A percentile compares a stretch with the other conserved stretches of the same genome.
Evolutionary conservation across 2,113 vertebrate genomes (phyloP).

Genomic region (Labeo catla): DNA sequence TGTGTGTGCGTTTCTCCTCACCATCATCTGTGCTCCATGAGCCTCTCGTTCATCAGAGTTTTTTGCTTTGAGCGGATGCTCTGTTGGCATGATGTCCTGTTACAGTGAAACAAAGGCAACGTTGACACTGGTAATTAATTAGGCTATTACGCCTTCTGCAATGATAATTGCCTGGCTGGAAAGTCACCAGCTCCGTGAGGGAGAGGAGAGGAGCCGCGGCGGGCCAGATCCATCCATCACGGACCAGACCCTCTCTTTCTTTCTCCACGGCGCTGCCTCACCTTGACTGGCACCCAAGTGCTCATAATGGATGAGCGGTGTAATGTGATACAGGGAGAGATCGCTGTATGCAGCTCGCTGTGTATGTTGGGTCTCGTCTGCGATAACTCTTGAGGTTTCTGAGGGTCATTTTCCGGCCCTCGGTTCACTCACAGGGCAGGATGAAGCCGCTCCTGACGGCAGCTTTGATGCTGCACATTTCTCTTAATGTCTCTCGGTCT

Average conservation of each 20-base stretch:
- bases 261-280: constrained; percentile 69
- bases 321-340: constrained; percentile 70
- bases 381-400: neutral
- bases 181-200: constrained; percentile 93
- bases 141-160: constrained; percentile 98
- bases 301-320: constrained; percentile 72
- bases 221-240: constrained; percentile 90
- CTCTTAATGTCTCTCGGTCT: neutral
- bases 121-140: constrained; percentile 99
- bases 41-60: constrained; percentile 70
- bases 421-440: constrained; percentile 18
- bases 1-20: neutral
- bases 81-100: constrained; percentile 88
- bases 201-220: constrained; percentile 81
- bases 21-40: constrained; percentile 45
- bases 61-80: constrained; percentile 77
- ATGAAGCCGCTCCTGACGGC: neutral
- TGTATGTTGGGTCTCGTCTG: constrained; percentile 1
- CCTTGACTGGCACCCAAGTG: constrained; percentile 81
- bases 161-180: constrained; percentile 99
- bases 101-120: constrained; percentile 91
- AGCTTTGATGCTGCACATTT: neutral
- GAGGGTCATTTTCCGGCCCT: neutral
- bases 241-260: constrained; percentile 66
- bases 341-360: constrained; percentile 57